Evolutionary conservation across 2,888 invertebrate genomes (phyloP), one percentile per base, ranked within the genome.

Genomic region (Tipula unca): DNA sequence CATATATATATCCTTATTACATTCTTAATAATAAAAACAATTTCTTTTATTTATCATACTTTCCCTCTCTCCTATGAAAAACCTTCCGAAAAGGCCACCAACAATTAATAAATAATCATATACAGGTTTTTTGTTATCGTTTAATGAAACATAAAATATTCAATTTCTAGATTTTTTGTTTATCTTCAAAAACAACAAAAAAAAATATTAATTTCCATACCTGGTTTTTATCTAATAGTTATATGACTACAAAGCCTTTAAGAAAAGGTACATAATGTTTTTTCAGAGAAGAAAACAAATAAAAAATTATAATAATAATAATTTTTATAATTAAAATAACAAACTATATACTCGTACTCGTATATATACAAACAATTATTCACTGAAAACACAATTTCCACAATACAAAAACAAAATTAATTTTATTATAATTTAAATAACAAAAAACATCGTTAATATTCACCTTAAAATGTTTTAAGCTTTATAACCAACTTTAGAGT

Each of bases 351-450:
- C n/a, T n/a, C n/a, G n/a, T n/a, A n/a, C n/a, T n/a, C n/a, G n/a
- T n/a, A n/a, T n/a, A n/a, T n/a, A n/a, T n/a, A n/a, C n/a, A n/a
- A n/a, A n/a, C 69, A 69, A 69, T 25, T 69, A 25, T 69, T 25
- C 69, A 69, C 69, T 69, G 69, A 69, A 54, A 69, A 69, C 69
- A 69, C 69, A 69, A 69, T 69, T 69, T 69, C 69, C 69, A 69
- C 69, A 17, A 10, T 13, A 48, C 48, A 48, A 48, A 48, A 48
- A 17, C n/a, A 48, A 48, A 32, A 32, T 32, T 6, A 32, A 54
- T 17, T 54, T 39, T 39, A 48, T 48, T 25, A 25, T 69, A 69
- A 69, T 69, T 69, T 25, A 25, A 69, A 69, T 69, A 69, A 69
- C 69, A 69, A 25, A 69, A 69, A 69, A 25, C 25, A 69, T 25